phyloP scores from a whole-genome alignment of 2,888 invertebrate genomes.

The Ophioninae sp. region DNA sequence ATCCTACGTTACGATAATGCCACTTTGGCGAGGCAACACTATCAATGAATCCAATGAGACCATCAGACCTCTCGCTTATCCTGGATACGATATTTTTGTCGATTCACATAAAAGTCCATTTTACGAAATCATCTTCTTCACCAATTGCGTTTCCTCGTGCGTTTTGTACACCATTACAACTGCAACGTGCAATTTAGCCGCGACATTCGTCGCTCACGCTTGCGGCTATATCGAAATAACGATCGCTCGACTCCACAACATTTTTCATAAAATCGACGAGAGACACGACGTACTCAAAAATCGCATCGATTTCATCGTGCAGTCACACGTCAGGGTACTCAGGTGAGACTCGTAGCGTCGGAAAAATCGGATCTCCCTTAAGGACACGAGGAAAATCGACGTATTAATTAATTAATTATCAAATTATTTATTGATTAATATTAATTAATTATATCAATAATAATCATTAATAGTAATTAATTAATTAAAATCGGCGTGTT shows the following conservation, averaged over 20 bases:
- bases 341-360: slow-evolving; percentile 61
- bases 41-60: slow-evolving; percentile 46
- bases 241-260: slow-evolving; percentile 41
- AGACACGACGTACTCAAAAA: slow-evolving; percentile 19
- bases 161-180: slow-evolving; percentile 60
- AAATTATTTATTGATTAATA: neutral
- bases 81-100: slow-evolving; percentile 44
- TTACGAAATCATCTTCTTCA: slow-evolving; percentile 65
- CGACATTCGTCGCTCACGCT: slow-evolving; percentile 66
- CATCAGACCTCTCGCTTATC: slow-evolving; percentile 48
- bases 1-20: slow-evolving; percentile 41
- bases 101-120: slow-evolving; percentile 60
- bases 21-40: slow-evolving; percentile 27
- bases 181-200: slow-evolving; percentile 64
- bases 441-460: no score
- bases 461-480: no score
- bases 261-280: slow-evolving; percentile 40
- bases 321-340: slow-evolving; percentile 64
- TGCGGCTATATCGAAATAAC: slow-evolving; percentile 66
- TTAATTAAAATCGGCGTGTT: no score
- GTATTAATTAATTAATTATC: no score
- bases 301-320: slow-evolving; percentile 62
- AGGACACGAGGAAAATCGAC: neutral
- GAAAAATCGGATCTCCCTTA: neutral
- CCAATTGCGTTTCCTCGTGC: slow-evolving; percentile 57